Percentiles rank a stretch among this genome's conserved stretches.
phyloP scores from a whole-genome alignment of 2,113 vertebrate genomes.

The Setophaga petechia region DNA sequence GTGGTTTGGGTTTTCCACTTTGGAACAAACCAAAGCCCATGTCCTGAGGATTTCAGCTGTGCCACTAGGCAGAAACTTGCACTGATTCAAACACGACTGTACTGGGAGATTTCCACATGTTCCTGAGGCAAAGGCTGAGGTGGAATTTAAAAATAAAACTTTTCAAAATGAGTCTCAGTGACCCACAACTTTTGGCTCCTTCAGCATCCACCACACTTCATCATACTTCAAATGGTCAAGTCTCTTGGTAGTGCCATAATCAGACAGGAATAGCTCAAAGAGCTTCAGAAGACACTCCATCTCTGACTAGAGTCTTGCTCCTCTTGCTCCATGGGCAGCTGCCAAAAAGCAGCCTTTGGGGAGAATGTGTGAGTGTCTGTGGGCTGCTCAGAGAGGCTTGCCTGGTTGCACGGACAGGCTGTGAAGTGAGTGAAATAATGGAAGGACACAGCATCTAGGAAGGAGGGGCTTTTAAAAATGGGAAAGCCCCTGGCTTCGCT shows the following conservation, averaged over 20 bases:
- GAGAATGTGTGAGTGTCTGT: not conserved
- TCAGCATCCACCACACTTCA: constrained; percentile 15
- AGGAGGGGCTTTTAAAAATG: not conserved
- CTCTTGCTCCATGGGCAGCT: not conserved
- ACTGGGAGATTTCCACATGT: not conserved
- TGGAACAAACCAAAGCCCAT: not conserved
- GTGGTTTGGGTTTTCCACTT: constrained; percentile 13
- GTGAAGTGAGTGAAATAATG: not conserved
- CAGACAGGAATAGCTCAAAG: not conserved
- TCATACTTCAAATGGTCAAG: constrained; percentile 12
- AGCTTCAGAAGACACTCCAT: not conserved
- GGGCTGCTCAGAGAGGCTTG: not conserved
- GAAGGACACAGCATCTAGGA: not conserved
- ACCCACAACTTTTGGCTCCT: constrained; percentile 15
- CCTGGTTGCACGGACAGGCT: not conserved
- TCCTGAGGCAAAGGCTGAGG: not conserved
- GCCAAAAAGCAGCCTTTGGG: constrained; percentile 3
- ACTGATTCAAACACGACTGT: not conserved
- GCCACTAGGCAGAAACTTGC: not conserved
- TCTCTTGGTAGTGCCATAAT: constrained; percentile 18
- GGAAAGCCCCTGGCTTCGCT: not conserved
- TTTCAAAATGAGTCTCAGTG: not conserved
- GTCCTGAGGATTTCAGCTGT: not conserved
- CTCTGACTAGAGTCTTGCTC: not conserved
- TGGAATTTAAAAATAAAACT: constrained; percentile 36